Evolutionary conservation across 2,888 invertebrate species (phyloP), one percentile per base, ranked within the genome.

Genomic region (Dendrolimus houi): DNA sequence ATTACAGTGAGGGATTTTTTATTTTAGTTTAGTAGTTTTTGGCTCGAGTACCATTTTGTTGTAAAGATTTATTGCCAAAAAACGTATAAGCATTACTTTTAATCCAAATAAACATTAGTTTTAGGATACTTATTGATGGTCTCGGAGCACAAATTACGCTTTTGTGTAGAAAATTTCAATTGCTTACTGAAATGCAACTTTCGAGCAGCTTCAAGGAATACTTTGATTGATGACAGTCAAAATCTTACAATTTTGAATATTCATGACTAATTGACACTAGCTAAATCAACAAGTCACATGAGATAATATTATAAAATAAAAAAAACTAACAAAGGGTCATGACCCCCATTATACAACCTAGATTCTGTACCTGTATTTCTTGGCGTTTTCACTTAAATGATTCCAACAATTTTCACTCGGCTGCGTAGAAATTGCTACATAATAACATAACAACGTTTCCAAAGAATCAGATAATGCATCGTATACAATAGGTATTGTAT

Each of bases 401-500:
- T 71, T 65, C 56, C 62, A 69, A 67, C 63, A 64, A 66, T 70
- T 69, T 68, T 59, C 60, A 57, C 63, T 54, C 62, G 60, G 64
- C 58, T 65, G 64, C 57, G 58, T 59, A 59, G 56, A 72, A 72
- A 72, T 72, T 69, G 67, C 67, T 72, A 68, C 70, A 69, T 71
- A 65, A 73, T 61, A 69, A 68, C 62, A 61, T 69, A 65, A 73
- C 63, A 65, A 17, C 60, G 61, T 60, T 64, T 53, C 58, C 56
- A 59, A 59, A 59, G 61, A 62, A 67, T 62, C 60, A 59, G 63
- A 63, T 70, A 69, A 68, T 69, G 63, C 61, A 61, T 54, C 58
- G 42, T 52, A 58, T 60, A 61, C 59, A 67, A 66, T 64, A 58
- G 56, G 58, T 61, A 58, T 63, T 62, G 58, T 65, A 60, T 62